Conservation (phyloP, 2,888 invertebrate genomes). For the Cyrtodaria siliqua region DNA sequence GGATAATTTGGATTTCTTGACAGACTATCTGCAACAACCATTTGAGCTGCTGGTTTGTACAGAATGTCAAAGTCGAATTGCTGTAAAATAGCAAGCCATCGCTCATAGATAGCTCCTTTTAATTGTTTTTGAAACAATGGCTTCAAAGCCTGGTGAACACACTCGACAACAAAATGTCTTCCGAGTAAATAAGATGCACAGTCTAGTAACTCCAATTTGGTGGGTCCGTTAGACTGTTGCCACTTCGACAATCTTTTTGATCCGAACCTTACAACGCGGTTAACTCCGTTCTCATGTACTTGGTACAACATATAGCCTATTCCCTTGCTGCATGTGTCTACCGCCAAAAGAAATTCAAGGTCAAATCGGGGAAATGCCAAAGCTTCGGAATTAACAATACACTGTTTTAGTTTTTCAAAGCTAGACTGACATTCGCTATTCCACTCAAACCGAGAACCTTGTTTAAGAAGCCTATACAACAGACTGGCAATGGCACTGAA, state of each 20-base stretch:
- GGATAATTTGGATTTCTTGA: not conserved
- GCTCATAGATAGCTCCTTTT: conserved; percentile 51
- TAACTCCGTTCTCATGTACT: conserved; percentile 24
- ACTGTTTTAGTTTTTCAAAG: conserved; percentile 47
- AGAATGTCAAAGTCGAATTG: conserved; percentile 43
- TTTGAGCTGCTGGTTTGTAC: conserved; percentile 43
- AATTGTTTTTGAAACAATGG: conserved; percentile 44
- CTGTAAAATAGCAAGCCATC: conserved; percentile 54
- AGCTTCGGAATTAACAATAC: conserved; percentile 36
- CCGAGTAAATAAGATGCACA: conserved; percentile 48
- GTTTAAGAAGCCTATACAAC: conserved; percentile 39
- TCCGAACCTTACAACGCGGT: conserved; percentile 46
- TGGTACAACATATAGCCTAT: conserved; percentile 64
- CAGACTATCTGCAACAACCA: conserved; percentile 28
- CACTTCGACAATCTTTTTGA: conserved; percentile 46
- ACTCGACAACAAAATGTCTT: conserved; percentile 45
- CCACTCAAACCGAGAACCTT: conserved; percentile 39
- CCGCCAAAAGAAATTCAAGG: conserved; percentile 44
- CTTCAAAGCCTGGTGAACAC: conserved; percentile 49
- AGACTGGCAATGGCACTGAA: conserved; percentile 26
- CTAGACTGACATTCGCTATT: conserved; percentile 16
- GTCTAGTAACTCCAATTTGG: conserved; percentile 54
- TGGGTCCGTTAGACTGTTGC: conserved; percentile 24
- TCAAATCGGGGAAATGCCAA: conserved; percentile 61
- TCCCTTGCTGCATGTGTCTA: conserved; percentile 54